A percentile compares a stretch with the other conserved stretches of the same genome.
Evolutionary conservation across 2,888 invertebrate species (phyloP).

Genomic region (Mythimna albipuncta): DNA sequence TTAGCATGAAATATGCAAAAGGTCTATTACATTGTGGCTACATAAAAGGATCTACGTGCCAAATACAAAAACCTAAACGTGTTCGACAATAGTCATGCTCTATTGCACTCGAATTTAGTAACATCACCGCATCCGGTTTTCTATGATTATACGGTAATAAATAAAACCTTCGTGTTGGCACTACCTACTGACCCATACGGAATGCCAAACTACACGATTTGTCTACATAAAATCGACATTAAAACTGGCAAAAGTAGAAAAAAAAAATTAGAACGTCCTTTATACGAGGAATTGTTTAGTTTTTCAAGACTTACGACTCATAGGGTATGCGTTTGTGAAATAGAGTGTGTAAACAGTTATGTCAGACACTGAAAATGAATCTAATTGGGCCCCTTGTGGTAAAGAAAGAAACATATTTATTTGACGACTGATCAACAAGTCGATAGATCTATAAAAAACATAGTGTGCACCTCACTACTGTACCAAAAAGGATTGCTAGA

Average conservation of each 20-base stretch:
- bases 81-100: slow-evolving; percentile 75
- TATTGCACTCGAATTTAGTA: slow-evolving; percentile 80
- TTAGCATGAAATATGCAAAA: slow-evolving; percentile 20
- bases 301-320: slow-evolving; percentile 10
- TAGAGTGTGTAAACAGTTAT: slow-evolving; percentile 17
- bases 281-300: slow-evolving; percentile 24
- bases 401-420: too few species aligned
- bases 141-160: slow-evolving; percentile 70
- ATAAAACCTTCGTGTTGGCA: slow-evolving; percentile 66
- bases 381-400: neutral
- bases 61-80: slow-evolving; percentile 62
- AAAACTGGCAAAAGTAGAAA: slow-evolving; percentile 33
- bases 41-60: slow-evolving; percentile 38
- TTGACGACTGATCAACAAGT: too few species aligned
- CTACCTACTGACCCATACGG: slow-evolving; percentile 68
- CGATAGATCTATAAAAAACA: too few species aligned
- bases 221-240: slow-evolving; percentile 47
- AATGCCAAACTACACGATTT: slow-evolving; percentile 62
- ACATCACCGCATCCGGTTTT: slow-evolving; percentile 79
- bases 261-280: slow-evolving; percentile 41
- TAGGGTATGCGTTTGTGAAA: slow-evolving; percentile 32
- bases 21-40: slow-evolving; percentile 4
- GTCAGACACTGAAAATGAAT: slow-evolving; percentile 3
- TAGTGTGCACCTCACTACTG: too few species aligned
- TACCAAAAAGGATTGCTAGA: too few species aligned